Conservation (phyloP, 2,113 vertebrate species). For the Mesocricetus auratus region DNA sequence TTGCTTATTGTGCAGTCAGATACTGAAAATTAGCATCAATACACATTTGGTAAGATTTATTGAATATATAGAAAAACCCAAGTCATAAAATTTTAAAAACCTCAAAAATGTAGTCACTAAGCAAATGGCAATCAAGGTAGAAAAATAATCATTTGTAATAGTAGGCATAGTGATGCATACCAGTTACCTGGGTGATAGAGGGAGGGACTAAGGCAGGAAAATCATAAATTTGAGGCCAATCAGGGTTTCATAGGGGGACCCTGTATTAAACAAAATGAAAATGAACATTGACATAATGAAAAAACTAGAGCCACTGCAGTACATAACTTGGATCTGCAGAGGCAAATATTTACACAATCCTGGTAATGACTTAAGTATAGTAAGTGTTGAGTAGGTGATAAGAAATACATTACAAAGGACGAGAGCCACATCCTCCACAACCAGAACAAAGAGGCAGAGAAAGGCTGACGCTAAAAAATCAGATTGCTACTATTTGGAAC, state of each 20-base stretch:
- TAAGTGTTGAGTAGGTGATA: neutral
- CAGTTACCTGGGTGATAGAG: neutral
- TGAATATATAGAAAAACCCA: neutral
- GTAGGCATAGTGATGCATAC: neutral
- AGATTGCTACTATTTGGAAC: neutral
- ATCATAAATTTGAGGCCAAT: neutral
- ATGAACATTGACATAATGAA: neutral
- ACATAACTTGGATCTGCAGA: neutral
- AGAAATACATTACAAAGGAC: neutral
- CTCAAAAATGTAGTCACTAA: neutral
- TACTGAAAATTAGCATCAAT: slow-evolving; percentile 19
- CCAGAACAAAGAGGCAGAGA: neutral
- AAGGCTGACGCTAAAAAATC: neutral
- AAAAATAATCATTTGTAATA: neutral
- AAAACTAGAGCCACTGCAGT: neutral
- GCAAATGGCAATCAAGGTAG: slow-evolving; percentile 13
- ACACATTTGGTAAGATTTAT: neutral
- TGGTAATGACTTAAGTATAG: neutral
- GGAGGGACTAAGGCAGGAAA: neutral
- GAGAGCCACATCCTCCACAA: neutral
- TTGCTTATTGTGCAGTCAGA: neutral
- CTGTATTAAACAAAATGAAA: neutral
- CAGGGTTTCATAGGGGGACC: neutral
- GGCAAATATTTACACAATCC: neutral
- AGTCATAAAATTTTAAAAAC: neutral